Base-by-base conservation (phyloP, 2,888 invertebrate genomes). In the Orthosia gracilis region DNA sequence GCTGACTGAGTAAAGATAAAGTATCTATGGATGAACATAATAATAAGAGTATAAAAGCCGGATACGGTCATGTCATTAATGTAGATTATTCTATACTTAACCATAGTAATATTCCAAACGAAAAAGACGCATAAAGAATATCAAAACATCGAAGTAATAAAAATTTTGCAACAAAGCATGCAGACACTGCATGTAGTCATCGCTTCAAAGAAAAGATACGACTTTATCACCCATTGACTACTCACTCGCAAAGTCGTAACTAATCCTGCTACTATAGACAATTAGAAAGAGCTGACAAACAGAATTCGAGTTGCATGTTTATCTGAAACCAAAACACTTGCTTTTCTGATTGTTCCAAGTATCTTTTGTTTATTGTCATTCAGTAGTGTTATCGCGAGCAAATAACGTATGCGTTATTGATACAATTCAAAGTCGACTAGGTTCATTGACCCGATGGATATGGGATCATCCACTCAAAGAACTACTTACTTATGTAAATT, bases 311-410 rank as follows among this genome's bases (percentile, higher is more conserved):
- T 55, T 55, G 45, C 68, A 23, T 65, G 54, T 50, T 74, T 80
- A 77, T 83, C 84, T 73, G 23, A 73, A 79, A 75, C 67, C 74
- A 78, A 83, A 85, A 80, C 76, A 84, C 82, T 79, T 71, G 73
- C 71, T 69, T 78, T 85, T 85, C 78, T 87, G 86, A 80, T 88
- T 84, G 83, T 84, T 67, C 73, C 55, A 72, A 82, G 73, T 80
- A 76, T 75, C 80, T 80, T 80, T 86, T 89, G 87, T 89, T 88
- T 84, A 86, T 81, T 85, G 83, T 85, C 73, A 80, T 85, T 80
- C 82, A 83, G 84, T 67, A 80, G 78, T 74, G 80, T 84, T 85
- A 86, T 86, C 85, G 77, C 73, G 65, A 82, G 82, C 87, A 86
- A 85, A 89, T 85, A 86, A 85, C 57, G 78, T 70, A 80, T 82